phyloP scores from a whole-genome alignment of 1,140 invertebrate genomes.

The Drosophila mojavensis region DNA sequence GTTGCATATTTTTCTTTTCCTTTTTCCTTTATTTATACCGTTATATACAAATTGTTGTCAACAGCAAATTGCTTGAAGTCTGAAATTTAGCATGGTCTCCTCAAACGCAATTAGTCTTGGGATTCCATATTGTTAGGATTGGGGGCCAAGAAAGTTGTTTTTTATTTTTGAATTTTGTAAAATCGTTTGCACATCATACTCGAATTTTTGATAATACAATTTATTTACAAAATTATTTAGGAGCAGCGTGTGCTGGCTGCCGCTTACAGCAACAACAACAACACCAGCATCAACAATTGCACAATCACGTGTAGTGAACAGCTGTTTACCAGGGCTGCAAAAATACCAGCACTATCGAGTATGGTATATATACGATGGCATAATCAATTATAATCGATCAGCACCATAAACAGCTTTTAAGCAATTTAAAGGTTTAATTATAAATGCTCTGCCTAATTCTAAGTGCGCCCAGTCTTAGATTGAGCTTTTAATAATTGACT shows the following conservation, averaged over 20 bases:
- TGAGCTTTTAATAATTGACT: no score
- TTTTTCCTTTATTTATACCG: background rate
- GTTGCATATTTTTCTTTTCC: slow-evolving; percentile 18
- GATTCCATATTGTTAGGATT: slow-evolving; percentile 12
- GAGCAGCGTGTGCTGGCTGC: slow-evolving; percentile 30
- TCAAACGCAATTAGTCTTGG: background rate
- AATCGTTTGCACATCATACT: slow-evolving; percentile 16
- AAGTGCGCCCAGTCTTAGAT: background rate
- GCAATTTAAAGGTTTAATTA: no score
- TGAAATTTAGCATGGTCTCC: slow-evolving; percentile 37
- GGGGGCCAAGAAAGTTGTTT: slow-evolving; percentile 10
- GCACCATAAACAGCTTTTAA: no score
- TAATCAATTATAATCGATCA: background rate
- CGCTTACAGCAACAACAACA: slow-evolving; percentile 52
- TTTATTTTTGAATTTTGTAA: slow-evolving; percentile 8
- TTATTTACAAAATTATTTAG: slow-evolving; percentile 6
- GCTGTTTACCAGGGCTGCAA: slow-evolving; percentile 37
- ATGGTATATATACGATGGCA: background rate
- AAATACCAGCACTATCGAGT: slow-evolving; percentile 2
- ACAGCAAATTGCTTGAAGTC: background rate
- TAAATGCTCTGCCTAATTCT: background rate
- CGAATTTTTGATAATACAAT: background rate
- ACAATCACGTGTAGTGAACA: slow-evolving; percentile 64
- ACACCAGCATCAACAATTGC: slow-evolving; percentile 46
- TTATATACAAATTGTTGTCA: background rate